A percentile compares a stretch with the other conserved stretches of the same genome.
phyloP scores from a whole-genome alignment of 2,888 invertebrate genomes.

The Xanthorhoe spadicearia region DNA sequence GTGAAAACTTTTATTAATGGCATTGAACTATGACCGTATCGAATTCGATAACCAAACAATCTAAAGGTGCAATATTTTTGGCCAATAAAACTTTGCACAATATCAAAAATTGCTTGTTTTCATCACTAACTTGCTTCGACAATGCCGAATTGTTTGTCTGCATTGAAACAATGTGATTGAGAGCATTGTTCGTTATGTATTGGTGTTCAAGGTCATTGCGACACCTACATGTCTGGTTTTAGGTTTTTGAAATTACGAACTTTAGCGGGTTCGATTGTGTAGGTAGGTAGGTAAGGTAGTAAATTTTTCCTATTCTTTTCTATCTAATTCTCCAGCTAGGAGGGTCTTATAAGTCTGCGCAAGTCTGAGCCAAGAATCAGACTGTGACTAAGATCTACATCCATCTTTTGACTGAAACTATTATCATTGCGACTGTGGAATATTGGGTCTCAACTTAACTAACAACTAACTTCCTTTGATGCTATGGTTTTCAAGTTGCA shows the following conservation, averaged over 20 bases:
- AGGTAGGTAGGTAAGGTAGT: too few species aligned
- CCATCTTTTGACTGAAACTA: too few species aligned
- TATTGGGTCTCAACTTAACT: too few species aligned
- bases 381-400: too few species aligned
- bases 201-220: conserved; percentile 65
- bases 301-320: too few species aligned
- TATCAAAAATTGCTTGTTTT: conserved; percentile 32
- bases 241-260: conserved; percentile 8
- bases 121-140: conserved; percentile 24
- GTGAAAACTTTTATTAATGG: conserved; percentile 2
- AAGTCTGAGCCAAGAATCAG: too few species aligned
- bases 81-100: conserved; percentile 28
- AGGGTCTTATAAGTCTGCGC: too few species aligned
- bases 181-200: conserved; percentile 62
- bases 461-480: neutral
- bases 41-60: conserved; percentile 21
- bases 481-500: neutral
- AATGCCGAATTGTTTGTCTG: conserved; percentile 36
- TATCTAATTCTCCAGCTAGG: too few species aligned
- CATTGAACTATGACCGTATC: conserved; percentile 21
- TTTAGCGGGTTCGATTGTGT: conserved; percentile 9
- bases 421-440: too few species aligned
- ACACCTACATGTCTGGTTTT: conserved; percentile 47
- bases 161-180: conserved; percentile 66
- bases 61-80: conserved; percentile 16